Conservation (phyloP, 1,140 invertebrate species). For the Bombus haemorrhoidalis region DNA sequence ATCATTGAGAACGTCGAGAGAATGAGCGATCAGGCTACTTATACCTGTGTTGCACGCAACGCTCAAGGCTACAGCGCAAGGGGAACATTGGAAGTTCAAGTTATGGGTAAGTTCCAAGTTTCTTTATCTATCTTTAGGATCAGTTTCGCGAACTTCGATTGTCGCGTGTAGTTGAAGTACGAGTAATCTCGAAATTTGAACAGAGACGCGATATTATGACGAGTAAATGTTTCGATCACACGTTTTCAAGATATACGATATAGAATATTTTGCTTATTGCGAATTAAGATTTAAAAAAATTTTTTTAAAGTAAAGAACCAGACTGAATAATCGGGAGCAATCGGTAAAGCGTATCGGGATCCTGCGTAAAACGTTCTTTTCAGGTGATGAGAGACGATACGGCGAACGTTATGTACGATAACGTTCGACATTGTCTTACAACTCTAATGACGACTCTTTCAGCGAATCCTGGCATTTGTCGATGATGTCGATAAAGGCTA, state of each 20-base stretch:
- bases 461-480: conserved; percentile 24
- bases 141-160: background rate
- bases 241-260: background rate
- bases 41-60: conserved; percentile 96
- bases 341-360: background rate
- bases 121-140: background rate
- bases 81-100: conserved; percentile 94
- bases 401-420: conserved; percentile 17
- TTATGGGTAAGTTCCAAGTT: conserved; percentile 92
- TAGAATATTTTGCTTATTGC: background rate
- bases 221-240: background rate
- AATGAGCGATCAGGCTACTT: conserved; percentile 95
- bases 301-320: background rate
- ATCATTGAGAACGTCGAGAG: conserved; percentile 97
- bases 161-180: background rate
- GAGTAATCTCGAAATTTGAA: background rate
- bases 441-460: conserved; percentile 37
- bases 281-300: background rate
- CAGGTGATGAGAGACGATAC: conserved; percentile 20
- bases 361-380: conserved; percentile 38
- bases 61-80: conserved; percentile 93
- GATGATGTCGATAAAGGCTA: conserved; percentile 19
- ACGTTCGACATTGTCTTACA: conserved; percentile 17
- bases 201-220: background rate
- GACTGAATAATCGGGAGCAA: background rate